A percentile compares a stretch with the other conserved stretches of the same genome.
Conservation (phyloP, 2,888 invertebrate genomes). For the Gandaritis pyraliata region DNA sequence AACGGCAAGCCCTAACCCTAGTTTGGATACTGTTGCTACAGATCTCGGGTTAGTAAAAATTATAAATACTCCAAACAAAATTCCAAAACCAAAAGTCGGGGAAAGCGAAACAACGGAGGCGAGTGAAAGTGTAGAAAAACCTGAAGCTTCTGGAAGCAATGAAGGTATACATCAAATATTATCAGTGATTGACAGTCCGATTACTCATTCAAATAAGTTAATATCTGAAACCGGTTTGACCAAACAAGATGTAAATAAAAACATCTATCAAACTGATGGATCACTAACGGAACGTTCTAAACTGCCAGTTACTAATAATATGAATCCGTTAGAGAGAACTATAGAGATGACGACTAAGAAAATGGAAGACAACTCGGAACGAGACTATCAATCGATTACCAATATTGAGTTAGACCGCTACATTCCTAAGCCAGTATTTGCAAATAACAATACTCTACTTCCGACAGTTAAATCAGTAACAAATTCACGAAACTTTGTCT, state of each 20-base stretch:
- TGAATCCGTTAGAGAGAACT: conserved; percentile 4
- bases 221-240: neutral
- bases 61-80: conserved; percentile 6
- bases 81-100: conserved; percentile 1
- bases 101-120: conserved; percentile 12
- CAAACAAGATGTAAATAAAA: neutral
- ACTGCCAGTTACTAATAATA: neutral
- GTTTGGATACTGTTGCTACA: neutral
- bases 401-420: conserved; percentile 16
- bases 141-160: conserved; percentile 1
- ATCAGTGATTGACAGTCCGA: neutral
- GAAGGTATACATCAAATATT: neutral
- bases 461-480: conserved; percentile 20
- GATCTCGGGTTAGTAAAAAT: neutral
- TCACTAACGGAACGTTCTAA: neutral
- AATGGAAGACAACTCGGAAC: neutral
- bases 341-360: conserved; percentile 8
- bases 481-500: conserved; percentile 45
- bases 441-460: conserved; percentile 26
- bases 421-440: too few species aligned
- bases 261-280: neutral
- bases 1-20: neutral
- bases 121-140: conserved; percentile 12
- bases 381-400: neutral
- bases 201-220: too few species aligned